Conservation (phyloP, 2,113 vertebrate species). For the Himantopus leucocephalus region DNA sequence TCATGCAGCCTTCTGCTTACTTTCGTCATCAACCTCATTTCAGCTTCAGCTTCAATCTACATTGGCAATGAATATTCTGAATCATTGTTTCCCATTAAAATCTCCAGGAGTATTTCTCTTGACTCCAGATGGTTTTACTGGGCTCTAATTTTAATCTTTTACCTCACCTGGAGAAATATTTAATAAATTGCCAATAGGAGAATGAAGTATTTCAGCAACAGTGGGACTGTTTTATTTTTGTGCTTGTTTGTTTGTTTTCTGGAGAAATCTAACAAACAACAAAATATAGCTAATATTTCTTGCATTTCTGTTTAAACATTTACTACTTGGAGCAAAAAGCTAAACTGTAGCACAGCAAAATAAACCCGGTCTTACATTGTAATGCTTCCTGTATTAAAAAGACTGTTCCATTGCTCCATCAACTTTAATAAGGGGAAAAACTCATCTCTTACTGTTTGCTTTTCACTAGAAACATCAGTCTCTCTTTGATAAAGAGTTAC, state of each 20-base stretch:
- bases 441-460: background rate
- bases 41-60: background rate
- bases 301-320: background rate
- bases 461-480: background rate
- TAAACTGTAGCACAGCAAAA: background rate
- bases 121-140: background rate
- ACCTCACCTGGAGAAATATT: background rate
- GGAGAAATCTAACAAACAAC: background rate
- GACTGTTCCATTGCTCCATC: background rate
- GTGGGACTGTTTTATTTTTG: background rate
- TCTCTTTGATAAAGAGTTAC: background rate
- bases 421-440: background rate
- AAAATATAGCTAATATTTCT: background rate
- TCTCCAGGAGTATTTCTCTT: background rate
- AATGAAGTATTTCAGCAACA: background rate
- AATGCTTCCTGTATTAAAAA: background rate
- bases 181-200: background rate
- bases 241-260: background rate
- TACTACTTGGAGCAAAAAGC: background rate
- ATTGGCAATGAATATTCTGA: background rate
- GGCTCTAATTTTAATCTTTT: background rate
- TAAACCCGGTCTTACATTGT: background rate
- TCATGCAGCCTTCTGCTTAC: background rate
- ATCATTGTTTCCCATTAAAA: background rate
- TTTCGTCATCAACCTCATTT: background rate